These are phyloP conservation scores for Raphicerus campestris DNA, from an alignment of 2,113 vertebrate genomes.

Conservation along the genomic window DNA sequence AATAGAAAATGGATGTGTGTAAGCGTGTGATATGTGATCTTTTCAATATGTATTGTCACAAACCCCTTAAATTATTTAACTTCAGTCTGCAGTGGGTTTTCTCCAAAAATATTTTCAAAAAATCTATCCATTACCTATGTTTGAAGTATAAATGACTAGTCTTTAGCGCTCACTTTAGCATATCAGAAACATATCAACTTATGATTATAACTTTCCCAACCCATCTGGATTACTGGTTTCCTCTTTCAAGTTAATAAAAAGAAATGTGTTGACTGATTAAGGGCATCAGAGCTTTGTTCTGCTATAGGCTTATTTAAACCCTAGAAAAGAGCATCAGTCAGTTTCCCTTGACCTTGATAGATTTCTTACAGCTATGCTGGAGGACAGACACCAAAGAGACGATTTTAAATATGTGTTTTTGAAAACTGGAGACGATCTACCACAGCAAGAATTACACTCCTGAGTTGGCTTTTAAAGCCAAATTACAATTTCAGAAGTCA, in stretches of 20 bases:
- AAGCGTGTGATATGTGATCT: conserved; percentile 17
- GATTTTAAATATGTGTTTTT: background rate
- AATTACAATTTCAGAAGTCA: background rate
- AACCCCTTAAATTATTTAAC: background rate
- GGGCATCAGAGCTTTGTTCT: background rate
- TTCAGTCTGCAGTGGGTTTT: background rate
- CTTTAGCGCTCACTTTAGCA: background rate
- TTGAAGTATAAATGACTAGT: background rate
- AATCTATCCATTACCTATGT: background rate
- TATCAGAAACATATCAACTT: background rate
- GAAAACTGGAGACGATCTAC: background rate
- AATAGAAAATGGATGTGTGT: background rate
- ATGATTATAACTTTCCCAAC: background rate
- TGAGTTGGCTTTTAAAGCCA: background rate
- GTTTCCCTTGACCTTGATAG: background rate
- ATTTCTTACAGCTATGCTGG: background rate
- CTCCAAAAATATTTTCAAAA: background rate
- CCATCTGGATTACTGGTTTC: background rate
- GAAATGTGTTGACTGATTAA: accelerated
- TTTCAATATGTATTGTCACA: conserved; percentile 11
- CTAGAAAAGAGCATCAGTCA: background rate
- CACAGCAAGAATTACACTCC: background rate
- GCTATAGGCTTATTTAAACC: background rate
- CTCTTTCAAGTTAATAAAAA: background rate
- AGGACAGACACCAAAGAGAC: background rate